Base-by-base conservation (phyloP, 2,113 vertebrate species). In the Upupa epops region DNA sequence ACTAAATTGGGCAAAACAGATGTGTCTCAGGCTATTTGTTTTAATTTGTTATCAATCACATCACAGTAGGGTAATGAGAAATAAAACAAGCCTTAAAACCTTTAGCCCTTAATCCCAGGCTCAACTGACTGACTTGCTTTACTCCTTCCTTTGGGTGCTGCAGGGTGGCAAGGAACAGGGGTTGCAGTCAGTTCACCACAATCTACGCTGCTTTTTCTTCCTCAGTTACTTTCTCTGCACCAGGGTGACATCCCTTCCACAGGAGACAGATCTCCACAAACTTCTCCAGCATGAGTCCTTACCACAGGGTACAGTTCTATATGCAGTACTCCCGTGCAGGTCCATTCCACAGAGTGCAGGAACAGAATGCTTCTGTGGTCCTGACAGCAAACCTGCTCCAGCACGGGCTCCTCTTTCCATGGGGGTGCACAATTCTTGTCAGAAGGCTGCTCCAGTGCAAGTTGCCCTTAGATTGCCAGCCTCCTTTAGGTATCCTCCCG, bases 181-280 rank as follows among this genome's bases (percentile, higher is more conserved):
- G 18, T 18, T 55, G 32, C 0, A 0, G 18, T 73, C 25, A 49
- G 5, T 31, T 79, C 26, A 20, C 29, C 12, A 48, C 3, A 8
- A 13, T 55, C 18, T 80, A 12, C 54, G 40, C 20, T 20, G 14
- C 18, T 34, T 34, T 21, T 61, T 42, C 8, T 48, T 85, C 21
- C 21, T 48, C n/a, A 64, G 10, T 14, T 21, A 58, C 32, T 48
- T 61, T 3, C 29, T 18, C 46, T 61, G 21, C 46, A 55, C 40
- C 21, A 36, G 4, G 40, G 6, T 42, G 48, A 25, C 20, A 9
- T 66, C 13, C 40, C 40, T 55, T 58, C 46, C 60, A 79, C 9
- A 42, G 17, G 21, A 61, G 32, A 56, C 25, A 42, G 48, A 24
- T 21, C 8, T 61, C 40, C 48, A 56, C 21, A 22, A 49, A 55